These are phyloP conservation scores for Gambusia yucatana DNA, from an alignment of 2,797 vertebrate species.

Conservation along the genomic window DNA sequence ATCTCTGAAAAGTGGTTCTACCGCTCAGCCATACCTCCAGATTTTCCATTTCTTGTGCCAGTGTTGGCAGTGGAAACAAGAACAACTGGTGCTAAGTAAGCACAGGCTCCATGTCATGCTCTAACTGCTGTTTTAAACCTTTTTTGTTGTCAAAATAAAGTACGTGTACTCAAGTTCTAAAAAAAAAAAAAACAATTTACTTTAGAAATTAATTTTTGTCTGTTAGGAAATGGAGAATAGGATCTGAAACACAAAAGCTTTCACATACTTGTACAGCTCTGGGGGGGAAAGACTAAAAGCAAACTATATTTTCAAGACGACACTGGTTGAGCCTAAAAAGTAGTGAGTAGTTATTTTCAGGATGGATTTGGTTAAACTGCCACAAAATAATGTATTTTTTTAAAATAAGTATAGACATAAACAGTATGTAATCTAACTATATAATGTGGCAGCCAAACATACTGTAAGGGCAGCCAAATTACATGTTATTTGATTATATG, in stretches of 20 bases:
- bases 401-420: constrained; percentile 1
- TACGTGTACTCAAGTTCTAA: neutral
- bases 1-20: neutral
- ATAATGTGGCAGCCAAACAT: constrained; percentile 3
- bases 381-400: neutral
- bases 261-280: neutral
- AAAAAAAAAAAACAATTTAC: neutral
- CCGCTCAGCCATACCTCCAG: neutral
- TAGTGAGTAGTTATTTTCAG: neutral
- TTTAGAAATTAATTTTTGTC: neutral
- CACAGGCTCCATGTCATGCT: neutral
- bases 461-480: constrained; percentile 24
- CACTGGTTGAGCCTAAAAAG: neutral
- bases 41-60: neutral
- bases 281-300: neutral
- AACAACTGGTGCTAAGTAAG: neutral
- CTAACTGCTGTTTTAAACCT: neutral
- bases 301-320: neutral
- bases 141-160: neutral
- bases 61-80: neutral
- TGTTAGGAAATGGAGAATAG: neutral
- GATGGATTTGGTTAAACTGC: neutral
- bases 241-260: neutral
- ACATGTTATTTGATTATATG: constrained; percentile 39
- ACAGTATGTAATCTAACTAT: constrained; percentile 2